phyloP scores from a whole-genome alignment of 2,888 invertebrate species.

The Protula sp. region DNA sequence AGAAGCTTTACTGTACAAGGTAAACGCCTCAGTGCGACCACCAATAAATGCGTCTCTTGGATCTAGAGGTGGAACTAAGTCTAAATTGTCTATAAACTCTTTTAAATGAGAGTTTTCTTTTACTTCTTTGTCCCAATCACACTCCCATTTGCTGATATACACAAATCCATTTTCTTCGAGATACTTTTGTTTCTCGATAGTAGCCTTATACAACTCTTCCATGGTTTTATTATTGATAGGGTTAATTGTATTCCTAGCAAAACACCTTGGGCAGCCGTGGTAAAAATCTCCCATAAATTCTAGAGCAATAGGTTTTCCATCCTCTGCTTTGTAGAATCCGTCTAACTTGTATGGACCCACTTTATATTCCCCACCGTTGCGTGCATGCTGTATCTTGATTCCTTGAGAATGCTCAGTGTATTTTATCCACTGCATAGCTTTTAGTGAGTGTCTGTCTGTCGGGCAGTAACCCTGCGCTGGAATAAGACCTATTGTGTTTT shows the following conservation, averaged over 20 bases:
- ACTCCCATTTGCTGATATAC: background rate
- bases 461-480: too few relatives aligned
- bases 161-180: background rate
- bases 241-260: background rate
- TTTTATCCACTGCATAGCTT: slow-evolving; percentile 2
- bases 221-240: background rate
- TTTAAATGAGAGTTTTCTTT: too few relatives aligned
- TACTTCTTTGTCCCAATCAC: too few relatives aligned
- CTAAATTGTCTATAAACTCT: background rate
- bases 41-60: background rate
- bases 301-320: background rate
- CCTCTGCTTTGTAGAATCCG: background rate
- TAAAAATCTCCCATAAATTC: slow-evolving; percentile 4
- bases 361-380: background rate
- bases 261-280: slow-evolving; percentile 4
- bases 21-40: background rate
- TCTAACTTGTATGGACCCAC: slow-evolving; percentile 1
- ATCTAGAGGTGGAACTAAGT: background rate
- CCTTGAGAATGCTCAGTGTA: background rate
- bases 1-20: background rate
- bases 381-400: background rate
- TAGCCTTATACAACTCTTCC: background rate
- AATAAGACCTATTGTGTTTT: background rate
- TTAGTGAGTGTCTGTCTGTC: background rate
- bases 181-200: background rate